Conservation (phyloP, 2,797 vertebrate species). For the Enteromius trimaculatus region DNA sequence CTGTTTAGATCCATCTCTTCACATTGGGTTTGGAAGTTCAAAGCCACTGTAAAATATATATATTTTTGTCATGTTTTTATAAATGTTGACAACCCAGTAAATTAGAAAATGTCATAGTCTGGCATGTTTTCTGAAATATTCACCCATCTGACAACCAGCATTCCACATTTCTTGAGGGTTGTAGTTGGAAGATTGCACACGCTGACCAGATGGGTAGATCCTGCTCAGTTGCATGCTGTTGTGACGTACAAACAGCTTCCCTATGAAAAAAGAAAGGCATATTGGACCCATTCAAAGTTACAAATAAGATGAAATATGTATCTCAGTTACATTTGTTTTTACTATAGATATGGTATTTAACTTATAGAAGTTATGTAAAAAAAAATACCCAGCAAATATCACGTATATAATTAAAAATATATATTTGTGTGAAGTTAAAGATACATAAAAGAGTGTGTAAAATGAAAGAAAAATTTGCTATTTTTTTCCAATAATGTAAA, state of each 20-base stretch:
- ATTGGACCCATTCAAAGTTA: neutral
- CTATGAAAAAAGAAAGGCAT: slow-evolving; percentile 48
- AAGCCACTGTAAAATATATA: slow-evolving; percentile 79
- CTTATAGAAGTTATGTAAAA: too few species aligned
- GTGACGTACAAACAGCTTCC: slow-evolving; percentile 82
- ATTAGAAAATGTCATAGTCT: neutral
- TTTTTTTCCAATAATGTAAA: neutral
- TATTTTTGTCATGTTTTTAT: neutral
- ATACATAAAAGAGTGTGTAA: too few species aligned
- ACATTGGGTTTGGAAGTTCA: slow-evolving; percentile 94
- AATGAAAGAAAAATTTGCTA: neutral
- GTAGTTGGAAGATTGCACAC: slow-evolving; percentile 91
- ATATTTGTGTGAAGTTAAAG: neutral
- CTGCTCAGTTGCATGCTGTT: slow-evolving; percentile 82
- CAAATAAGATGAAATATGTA: neutral
- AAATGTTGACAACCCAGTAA: neutral
- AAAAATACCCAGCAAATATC: too few species aligned
- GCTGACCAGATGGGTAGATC: slow-evolving; percentile 84
- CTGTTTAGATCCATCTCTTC: slow-evolving; percentile 93
- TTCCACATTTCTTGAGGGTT: slow-evolving; percentile 99
- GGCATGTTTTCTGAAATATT: slow-evolving; percentile 55
- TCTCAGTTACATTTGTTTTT: neutral
- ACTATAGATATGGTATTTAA: neutral
- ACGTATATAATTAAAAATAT: too few species aligned
- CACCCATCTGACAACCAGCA: slow-evolving; percentile 91